Evolutionary conservation across 2,888 invertebrate genomes (phyloP), one percentile per base, ranked within the genome.

Genomic region (Pristionchus exspectatus): DNA sequence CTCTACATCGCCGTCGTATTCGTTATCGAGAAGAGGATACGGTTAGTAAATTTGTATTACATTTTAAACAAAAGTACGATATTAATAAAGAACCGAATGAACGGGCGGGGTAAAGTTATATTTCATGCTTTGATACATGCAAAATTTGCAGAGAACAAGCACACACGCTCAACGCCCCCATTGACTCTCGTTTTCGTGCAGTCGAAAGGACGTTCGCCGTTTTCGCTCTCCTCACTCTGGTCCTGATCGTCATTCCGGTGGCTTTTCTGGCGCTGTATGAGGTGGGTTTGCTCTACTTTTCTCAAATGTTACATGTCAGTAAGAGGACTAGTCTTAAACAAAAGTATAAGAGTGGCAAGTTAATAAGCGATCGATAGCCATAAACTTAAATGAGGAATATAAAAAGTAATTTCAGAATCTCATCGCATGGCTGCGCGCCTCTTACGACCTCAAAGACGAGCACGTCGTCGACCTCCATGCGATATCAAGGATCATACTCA

Each of bases 401-500:
- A 38, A 38, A 38, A 38, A 69, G 12, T 3, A 33, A 24, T 27
- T 30, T 4, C 27, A 81, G 81, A 81, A 81, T 27, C 44, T 81
- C 2, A 81, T 81, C 50, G 9, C 81, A n/a, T 44, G 38, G 81
- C 81, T 81, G 0, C 9, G 18, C n/a, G 21, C 44, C 0, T 21
- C 38, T n/a, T 81, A 81, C 81, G 50, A 44, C 5, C 27, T 50
- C 44, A 50, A 27, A 21, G 81, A 81, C 50, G 81, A 81, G 54
- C 54, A 50, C 81, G 81, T 81, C 50, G 81, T 81, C 14, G 81
- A 81, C 18, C 81, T 81, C 81, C 81, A 81, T 16, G 81, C 81
- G 3, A 81, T 81, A 1, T 81, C 81, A 12, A 81, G 81, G 27
- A 24, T 81, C 16, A n/a, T 81, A 7, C 27, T 81, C 12, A 81